Percentiles rank a stretch among this genome's conserved stretches.
Conservation (phyloP, 2,888 invertebrate species). For the Prenolepis imparis region DNA sequence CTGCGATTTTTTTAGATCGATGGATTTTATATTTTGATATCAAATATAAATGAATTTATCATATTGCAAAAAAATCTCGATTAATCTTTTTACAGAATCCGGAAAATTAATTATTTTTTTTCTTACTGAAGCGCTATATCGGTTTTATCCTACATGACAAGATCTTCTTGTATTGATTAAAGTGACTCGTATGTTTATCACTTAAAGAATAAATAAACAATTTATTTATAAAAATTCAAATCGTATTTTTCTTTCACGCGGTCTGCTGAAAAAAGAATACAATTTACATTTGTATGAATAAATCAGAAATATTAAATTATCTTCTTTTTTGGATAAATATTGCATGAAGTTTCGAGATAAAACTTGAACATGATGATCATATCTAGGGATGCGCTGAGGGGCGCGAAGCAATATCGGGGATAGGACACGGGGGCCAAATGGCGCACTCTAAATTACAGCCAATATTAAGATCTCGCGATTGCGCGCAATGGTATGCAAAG, state of each 20-base stretch:
- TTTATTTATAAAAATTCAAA: too few relatives aligned
- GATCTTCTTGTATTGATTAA: slow-evolving; percentile 7
- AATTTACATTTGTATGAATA: not conserved
- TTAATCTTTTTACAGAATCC: not conserved
- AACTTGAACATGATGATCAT: slow-evolving; percentile 18
- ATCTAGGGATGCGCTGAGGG: slow-evolving; percentile 33
- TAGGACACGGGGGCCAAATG: slow-evolving; percentile 56
- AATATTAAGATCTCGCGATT: slow-evolving; percentile 86
- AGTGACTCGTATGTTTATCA: not conserved
- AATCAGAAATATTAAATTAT: slow-evolving; percentile 16
- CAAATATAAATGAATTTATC: not conserved
- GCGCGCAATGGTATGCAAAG: slow-evolving; percentile 85
- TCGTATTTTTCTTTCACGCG: too few relatives aligned
- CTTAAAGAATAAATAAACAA: not conserved
- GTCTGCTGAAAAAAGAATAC: not conserved
- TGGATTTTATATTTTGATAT: not conserved
- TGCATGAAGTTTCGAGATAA: not conserved
- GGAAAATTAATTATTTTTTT: not conserved
- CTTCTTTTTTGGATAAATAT: slow-evolving; percentile 2
- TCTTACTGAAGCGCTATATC: not conserved
- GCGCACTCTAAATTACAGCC: slow-evolving; percentile 83
- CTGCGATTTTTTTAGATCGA: slow-evolving; percentile 5
- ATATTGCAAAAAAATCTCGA: not conserved
- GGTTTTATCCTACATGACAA: not conserved
- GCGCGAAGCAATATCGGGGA: slow-evolving; percentile 27